Evolutionary conservation across 2,888 invertebrate genomes (phyloP).

Genomic region (Dryocosmus kuriphilus): DNA sequence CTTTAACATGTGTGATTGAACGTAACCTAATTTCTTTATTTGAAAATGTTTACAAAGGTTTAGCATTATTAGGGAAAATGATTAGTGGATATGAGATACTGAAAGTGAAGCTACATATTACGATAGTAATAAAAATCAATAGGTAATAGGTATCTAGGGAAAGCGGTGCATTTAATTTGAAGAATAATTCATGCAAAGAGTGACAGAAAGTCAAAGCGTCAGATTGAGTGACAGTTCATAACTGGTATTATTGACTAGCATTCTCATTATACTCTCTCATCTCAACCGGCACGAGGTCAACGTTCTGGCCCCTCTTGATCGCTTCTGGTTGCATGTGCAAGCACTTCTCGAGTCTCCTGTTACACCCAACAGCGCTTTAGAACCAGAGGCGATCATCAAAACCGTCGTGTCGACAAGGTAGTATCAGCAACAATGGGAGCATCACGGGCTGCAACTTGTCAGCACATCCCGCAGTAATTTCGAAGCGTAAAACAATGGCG

Average conservation of each 20-base stretch:
- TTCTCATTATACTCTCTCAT: conserved; percentile 31
- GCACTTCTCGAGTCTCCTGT: conserved; percentile 66
- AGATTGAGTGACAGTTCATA: not conserved
- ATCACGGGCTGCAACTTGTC: conserved; percentile 31
- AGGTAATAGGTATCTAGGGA: not conserved
- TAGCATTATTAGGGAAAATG: not conserved
- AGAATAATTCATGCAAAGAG: not conserved
- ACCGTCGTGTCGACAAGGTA: conserved; percentile 41
- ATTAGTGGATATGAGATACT: not conserved
- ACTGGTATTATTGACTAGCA: conserved; percentile 29
- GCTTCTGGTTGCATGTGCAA: conserved; percentile 62
- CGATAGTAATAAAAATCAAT: not conserved
- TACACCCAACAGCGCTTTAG: conserved; percentile 60
- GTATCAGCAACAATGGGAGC: conserved; percentile 43
- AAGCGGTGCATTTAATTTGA: not conserved
- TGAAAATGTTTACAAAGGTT: not conserved
- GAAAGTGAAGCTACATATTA: not conserved
- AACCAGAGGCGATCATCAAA: conserved; percentile 49
- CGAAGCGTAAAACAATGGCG: conserved; percentile 16
- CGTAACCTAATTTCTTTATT: not conserved
- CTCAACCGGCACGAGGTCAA: conserved; percentile 31
- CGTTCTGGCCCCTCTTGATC: conserved; percentile 47
- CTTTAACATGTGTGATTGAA: not conserved
- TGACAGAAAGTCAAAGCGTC: not conserved
- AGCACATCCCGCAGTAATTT: conserved; percentile 27